These are phyloP conservation scores for Pelobates fuscus DNA, from an alignment of 2,113 vertebrate genomes.

Conservation along the genomic window DNA sequence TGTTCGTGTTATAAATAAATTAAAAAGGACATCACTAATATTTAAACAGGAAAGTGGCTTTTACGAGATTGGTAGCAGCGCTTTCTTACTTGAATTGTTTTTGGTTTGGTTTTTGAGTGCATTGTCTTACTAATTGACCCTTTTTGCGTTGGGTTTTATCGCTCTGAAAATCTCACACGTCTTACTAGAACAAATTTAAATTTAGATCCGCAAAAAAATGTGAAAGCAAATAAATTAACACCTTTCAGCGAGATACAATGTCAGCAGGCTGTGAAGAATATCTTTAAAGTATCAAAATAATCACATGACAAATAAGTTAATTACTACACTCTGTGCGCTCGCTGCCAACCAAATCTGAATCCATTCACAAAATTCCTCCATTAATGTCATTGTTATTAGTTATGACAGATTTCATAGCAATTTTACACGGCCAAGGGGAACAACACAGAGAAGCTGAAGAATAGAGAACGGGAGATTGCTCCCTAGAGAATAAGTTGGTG, in stretches of 20 bases:
- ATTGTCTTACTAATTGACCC: not conserved
- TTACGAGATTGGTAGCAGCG: too few species aligned
- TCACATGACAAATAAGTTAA: constrained; percentile 6
- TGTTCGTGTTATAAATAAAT: too few species aligned
- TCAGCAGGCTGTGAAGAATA: not conserved
- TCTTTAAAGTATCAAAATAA: constrained; percentile 15
- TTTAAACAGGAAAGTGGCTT: too few species aligned
- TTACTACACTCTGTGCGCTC: not conserved
- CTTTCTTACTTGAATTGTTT: too few species aligned
- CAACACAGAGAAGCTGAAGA: not conserved
- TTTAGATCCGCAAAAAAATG: constrained; percentile 6
- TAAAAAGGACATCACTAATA: too few species aligned
- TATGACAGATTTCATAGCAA: constrained; percentile 28
- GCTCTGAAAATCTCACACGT: not conserved
- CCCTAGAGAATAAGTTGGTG: constrained; percentile 7
- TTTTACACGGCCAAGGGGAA: constrained; percentile 32
- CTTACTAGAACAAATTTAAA: not conserved
- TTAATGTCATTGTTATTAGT: constrained; percentile 26
- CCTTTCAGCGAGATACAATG: not conserved
- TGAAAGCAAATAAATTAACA: constrained; percentile 4
- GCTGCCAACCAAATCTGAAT: not conserved
- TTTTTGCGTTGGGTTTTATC: not conserved
- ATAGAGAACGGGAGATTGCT: not conserved
- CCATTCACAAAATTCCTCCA: constrained; percentile 17
- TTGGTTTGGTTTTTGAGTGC: too few species aligned